Conservation (phyloP, 1,140 invertebrate genomes). For the Lucilia sericata region DNA sequence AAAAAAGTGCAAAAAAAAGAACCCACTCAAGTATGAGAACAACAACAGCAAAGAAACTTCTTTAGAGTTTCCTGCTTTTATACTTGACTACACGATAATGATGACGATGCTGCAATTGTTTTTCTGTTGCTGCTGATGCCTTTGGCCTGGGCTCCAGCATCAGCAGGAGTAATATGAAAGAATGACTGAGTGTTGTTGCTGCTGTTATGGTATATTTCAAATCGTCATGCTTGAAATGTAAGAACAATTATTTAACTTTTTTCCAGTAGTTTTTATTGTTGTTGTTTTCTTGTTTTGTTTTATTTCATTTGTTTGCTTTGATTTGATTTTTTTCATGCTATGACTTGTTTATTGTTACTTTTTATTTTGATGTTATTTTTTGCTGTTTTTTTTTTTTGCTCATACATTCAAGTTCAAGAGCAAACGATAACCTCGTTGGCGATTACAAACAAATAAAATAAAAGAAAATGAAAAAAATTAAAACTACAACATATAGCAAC, state of each 20-base stretch:
- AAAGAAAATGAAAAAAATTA: neutral
- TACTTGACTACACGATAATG: conserved; percentile 9
- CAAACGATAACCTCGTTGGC: conserved; percentile 37
- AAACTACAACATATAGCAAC: neutral
- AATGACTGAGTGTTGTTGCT: neutral
- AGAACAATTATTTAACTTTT: conserved; percentile 8
- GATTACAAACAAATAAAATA: neutral
- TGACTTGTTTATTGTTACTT: conserved; percentile 5
- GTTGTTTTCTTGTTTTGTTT: neutral
- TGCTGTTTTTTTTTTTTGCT: neutral
- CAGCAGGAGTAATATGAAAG: too few relatives aligned
- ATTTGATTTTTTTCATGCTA: neutral
- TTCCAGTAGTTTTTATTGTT: neutral
- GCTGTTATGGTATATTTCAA: neutral
- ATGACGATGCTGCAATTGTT: neutral
- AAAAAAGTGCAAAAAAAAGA: neutral
- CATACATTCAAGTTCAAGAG: conserved; percentile 28
- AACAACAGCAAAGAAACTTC: neutral
- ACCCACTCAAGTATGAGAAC: neutral
- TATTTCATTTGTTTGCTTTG: neutral
- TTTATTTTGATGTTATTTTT: neutral
- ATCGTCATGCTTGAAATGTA: conserved; percentile 15
- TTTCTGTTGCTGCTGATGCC: neutral
- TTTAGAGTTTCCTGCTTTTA: conserved; percentile 22
- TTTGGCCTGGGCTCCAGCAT: neutral